These are phyloP conservation scores for Basileuterus tristriatus DNA, from an alignment of 2,797 vertebrate genomes.

Conservation along the genomic window DNA sequence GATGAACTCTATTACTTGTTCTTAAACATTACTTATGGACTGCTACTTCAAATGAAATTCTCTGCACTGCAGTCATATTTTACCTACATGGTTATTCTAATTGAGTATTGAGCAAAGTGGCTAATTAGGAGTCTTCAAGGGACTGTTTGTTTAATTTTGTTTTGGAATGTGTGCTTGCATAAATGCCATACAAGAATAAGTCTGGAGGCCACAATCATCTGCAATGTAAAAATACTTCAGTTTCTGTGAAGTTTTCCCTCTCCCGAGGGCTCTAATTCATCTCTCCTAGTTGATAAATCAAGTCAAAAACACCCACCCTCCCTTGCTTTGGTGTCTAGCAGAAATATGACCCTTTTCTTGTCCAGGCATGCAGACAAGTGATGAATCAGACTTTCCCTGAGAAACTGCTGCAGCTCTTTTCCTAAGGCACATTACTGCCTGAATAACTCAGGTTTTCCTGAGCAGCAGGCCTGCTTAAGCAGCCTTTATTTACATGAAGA, in stretches of 20 bases:
- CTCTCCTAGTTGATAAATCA: constrained; percentile 63
- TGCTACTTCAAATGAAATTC: constrained; percentile 63
- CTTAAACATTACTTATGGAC: constrained; percentile 64
- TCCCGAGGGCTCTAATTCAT: constrained; percentile 62
- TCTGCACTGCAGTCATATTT: constrained; percentile 65
- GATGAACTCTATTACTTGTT: constrained; percentile 54
- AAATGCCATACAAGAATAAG: constrained; percentile 64
- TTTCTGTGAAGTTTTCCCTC: constrained; percentile 64
- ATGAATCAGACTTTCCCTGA: constrained; percentile 62
- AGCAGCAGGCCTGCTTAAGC: background rate
- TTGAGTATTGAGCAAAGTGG: constrained; percentile 69
- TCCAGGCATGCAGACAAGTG: constrained; percentile 56
- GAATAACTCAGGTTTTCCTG: constrained; percentile 12
- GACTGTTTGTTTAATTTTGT: constrained; percentile 70
- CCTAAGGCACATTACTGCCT: constrained; percentile 25
- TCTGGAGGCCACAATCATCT: constrained; percentile 67
- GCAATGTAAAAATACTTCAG: constrained; percentile 64
- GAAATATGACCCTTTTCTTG: constrained; percentile 59
- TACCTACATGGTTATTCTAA: constrained; percentile 70
- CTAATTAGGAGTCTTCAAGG: constrained; percentile 71
- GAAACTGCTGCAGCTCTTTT: constrained; percentile 49
- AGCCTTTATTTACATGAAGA: background rate
- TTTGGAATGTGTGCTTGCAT: constrained; percentile 65
- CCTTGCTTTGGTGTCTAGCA: constrained; percentile 32
- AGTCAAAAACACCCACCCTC: constrained; percentile 22